A percentile compares a stretch with the other conserved stretches of the same genome.
Conservation (phyloP, 92 coral and sea anemone genomes). For the Epizoanthus scotinus region DNA sequence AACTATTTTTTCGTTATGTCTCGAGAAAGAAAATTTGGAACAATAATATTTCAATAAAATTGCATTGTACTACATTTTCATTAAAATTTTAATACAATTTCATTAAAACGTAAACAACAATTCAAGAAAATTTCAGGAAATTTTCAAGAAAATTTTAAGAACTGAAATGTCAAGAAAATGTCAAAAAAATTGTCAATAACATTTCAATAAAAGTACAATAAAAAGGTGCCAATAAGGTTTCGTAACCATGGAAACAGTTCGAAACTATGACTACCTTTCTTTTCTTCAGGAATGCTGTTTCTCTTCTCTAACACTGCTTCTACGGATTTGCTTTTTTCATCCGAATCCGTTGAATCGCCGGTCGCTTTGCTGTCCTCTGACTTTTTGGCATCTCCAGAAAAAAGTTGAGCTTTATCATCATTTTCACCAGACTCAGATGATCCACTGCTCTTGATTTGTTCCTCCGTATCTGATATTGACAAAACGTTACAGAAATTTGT, state of each 20-base stretch:
- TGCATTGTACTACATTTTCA: too few relatives aligned
- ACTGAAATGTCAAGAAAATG: too few relatives aligned
- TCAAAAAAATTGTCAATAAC: too few relatives aligned
- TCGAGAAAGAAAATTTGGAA: too few relatives aligned
- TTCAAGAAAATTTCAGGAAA: too few relatives aligned
- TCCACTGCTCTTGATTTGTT: background rate
- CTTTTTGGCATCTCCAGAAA: background rate
- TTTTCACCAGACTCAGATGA: background rate
- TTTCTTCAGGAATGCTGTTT: too few relatives aligned
- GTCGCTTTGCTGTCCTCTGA: background rate
- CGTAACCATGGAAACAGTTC: background rate
- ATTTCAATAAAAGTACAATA: too few relatives aligned
- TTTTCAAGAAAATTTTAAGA: too few relatives aligned
- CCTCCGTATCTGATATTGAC: background rate
- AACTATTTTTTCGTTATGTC: too few relatives aligned
- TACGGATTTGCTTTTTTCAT: background rate
- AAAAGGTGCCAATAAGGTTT: background rate
- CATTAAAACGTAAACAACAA: too few relatives aligned
- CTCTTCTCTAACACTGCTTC: background rate
- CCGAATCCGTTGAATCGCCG: background rate
- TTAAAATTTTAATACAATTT: too few relatives aligned
- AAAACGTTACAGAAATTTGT: background rate
- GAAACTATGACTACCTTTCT: background rate
- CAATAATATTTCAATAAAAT: too few relatives aligned
- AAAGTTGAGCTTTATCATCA: background rate